phyloP scores from a whole-genome alignment of 2,797 vertebrate species.

The Platalea minor region DNA sequence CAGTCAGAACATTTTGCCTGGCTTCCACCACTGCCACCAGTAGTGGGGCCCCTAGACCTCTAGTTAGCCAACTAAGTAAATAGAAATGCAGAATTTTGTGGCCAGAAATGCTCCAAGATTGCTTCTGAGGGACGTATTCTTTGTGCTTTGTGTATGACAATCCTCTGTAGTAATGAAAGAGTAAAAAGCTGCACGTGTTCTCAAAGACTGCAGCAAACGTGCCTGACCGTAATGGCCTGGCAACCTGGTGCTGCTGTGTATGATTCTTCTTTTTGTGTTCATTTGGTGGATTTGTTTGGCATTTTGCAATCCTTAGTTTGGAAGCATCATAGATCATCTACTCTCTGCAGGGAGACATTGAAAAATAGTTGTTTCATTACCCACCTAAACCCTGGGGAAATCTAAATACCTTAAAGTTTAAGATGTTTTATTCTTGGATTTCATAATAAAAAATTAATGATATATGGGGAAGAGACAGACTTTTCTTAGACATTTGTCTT shows the following conservation, averaged over 20 bases:
- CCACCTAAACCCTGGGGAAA: slow-evolving; percentile 61
- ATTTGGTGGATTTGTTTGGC: not conserved
- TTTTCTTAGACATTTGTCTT: slow-evolving; percentile 57
- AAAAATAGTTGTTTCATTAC: slow-evolving; percentile 60
- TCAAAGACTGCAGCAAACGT: not conserved
- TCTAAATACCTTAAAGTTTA: slow-evolving; percentile 66
- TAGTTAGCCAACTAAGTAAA: not conserved
- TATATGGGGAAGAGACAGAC: slow-evolving; percentile 42
- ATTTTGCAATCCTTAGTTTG: not conserved
- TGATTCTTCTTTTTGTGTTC: not conserved
- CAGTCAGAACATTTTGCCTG: not conserved
- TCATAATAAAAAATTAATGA: slow-evolving; percentile 63
- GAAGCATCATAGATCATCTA: slow-evolving; percentile 43
- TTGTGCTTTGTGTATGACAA: not conserved
- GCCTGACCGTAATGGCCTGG: not conserved
- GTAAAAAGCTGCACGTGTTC: not conserved
- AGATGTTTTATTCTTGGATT: slow-evolving; percentile 66
- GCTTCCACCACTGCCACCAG: not conserved
- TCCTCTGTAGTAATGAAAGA: not conserved
- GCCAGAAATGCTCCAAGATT: not conserved
- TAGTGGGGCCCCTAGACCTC: not conserved
- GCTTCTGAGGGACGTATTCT: not conserved
- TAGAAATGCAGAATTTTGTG: not conserved
- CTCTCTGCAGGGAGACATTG: slow-evolving; percentile 27
- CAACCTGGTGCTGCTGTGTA: not conserved